Percentiles rank a stretch among this genome's conserved stretches.
Evolutionary conservation across 2,888 invertebrate species (phyloP).

Genomic region (Lasioglossum calceatum): DNA sequence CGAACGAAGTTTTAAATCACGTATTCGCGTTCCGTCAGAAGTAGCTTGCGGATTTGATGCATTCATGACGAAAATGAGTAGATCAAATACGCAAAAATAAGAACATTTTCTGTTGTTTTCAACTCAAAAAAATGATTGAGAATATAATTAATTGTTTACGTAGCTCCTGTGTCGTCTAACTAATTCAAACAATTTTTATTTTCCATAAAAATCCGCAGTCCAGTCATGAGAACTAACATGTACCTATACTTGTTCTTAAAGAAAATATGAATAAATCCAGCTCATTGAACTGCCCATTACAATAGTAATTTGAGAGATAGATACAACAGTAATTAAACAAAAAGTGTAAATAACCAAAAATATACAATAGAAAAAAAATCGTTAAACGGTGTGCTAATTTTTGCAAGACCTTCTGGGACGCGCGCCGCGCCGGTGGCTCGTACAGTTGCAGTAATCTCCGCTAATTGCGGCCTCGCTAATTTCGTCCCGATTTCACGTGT

Average conservation of each 20-base stretch:
- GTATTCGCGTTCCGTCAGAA: not conserved
- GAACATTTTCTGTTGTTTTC: too few relatives aligned
- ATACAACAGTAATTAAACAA: too few relatives aligned
- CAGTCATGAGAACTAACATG: not conserved
- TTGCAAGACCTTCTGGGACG: not conserved
- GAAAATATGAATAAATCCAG: not conserved
- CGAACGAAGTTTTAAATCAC: not conserved
- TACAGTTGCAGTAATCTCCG: constrained; percentile 28
- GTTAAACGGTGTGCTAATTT: not conserved
- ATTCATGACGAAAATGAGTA: not conserved
- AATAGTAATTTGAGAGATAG: not conserved
- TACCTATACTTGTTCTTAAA: not conserved
- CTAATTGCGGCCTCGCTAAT: constrained; percentile 54
- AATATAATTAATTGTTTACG: not conserved
- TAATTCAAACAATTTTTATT: not conserved
- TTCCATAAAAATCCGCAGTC: not conserved
- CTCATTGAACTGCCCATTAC: not conserved
- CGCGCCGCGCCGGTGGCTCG: not conserved
- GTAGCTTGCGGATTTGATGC: not conserved
- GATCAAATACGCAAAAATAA: not conserved
- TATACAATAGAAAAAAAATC: not conserved
- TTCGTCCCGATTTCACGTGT: constrained; percentile 45
- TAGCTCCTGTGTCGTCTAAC: not conserved
- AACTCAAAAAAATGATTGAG: too few relatives aligned
- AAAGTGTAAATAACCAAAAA: too few relatives aligned